Evolutionary conservation across 2,888 invertebrate genomes (phyloP), one percentile per base, ranked within the genome.

Genomic region (Eupithecia subumbrata): DNA sequence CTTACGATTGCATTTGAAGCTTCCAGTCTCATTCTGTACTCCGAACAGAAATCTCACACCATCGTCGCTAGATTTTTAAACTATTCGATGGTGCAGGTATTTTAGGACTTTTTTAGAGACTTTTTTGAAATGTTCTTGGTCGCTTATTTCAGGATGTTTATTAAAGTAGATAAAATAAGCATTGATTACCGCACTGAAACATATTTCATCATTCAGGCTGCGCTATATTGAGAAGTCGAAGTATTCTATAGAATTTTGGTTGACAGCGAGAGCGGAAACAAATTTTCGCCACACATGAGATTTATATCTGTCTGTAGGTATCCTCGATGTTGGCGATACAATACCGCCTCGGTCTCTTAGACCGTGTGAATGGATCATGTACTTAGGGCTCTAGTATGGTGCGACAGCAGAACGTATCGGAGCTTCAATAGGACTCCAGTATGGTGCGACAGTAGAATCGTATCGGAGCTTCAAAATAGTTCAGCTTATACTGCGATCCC

Each of bases 321-420:
- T 18, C n/a, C 48, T 8, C 22, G 1, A 56, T 22, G 56, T 11
- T 22, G 5, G 3, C n/a, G n/a, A 18, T 52, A 52, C 52, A 8
- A 9, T n/a, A 40, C 40, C 8, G 9, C 40, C 40, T 40, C 9
- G 9, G n/a, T 56, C 11, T n/a, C 12, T 22, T 22, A 8, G 11
- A 22, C 22, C 56, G n/a, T 56, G 56, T 56, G 8, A 60, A 60
- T 60, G 0, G 8, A 60, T 25, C 22, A 12, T 60, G n/a, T 22
- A 60, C 22, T 22, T 56, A 37, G 25, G 22, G 5, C 12, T 5
- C 12, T 5, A 60, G 64, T 64, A 64, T 18, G 22, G 52, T 56
- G 2, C 7, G 22, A 60, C 60, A 12, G 22, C n/a, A 14, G 14
- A 69, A 64, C 78, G 76, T 76, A 66, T 79, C 76, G 74, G 34